phyloP scores from a whole-genome alignment of 2,888 invertebrate genomes.

The Andrena haemorrhoa region DNA sequence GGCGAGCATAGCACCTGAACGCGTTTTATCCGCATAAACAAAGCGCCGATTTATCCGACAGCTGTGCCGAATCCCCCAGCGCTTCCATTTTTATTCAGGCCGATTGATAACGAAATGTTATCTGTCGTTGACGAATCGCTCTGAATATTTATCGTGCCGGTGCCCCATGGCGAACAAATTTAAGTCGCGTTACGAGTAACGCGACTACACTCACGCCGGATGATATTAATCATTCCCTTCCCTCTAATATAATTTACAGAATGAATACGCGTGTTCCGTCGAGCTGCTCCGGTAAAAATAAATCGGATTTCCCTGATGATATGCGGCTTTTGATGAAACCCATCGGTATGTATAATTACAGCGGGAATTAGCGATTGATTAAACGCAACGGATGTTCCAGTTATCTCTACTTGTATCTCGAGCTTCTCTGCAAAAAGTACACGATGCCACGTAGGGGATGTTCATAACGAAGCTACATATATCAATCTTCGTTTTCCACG shows the following conservation, averaged over 20 bases:
- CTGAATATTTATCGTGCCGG: constrained; percentile 7
- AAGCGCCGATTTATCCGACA: constrained; percentile 18
- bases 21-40: neutral
- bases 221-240: constrained; percentile 8
- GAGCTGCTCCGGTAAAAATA: neutral
- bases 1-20: neutral
- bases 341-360: neutral
- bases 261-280: neutral
- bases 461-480: too few species aligned
- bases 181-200: neutral
- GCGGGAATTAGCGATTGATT: neutral
- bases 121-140: constrained; percentile 8
- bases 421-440: too few species aligned
- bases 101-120: constrained; percentile 43
- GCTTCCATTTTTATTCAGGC: constrained; percentile 5
- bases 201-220: neutral
- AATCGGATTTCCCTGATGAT: neutral
- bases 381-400: neutral
- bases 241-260: neutral
- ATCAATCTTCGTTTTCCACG: too few species aligned
- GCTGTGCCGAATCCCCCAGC: neutral
- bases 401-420: too few species aligned
- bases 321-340: neutral
- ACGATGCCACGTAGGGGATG: too few species aligned
- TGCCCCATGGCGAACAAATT: neutral